phyloP scores from a whole-genome alignment of 2,888 invertebrate genomes.

The Cephus pygmeus region DNA sequence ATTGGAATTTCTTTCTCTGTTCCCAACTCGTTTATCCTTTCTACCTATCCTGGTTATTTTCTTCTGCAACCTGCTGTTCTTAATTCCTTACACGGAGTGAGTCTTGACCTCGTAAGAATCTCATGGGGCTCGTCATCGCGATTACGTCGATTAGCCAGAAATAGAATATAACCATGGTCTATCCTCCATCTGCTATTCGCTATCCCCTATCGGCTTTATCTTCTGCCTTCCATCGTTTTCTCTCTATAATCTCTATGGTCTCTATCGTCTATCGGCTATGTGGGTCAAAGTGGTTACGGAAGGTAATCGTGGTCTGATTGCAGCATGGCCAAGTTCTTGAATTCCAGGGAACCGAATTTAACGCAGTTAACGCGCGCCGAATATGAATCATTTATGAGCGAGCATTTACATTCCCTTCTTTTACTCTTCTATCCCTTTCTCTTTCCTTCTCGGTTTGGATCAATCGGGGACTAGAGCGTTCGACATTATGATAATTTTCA shows the following conservation, averaged over 20 bases:
- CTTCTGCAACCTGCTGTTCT: neutral
- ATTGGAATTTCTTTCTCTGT: neutral
- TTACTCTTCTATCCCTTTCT: neutral
- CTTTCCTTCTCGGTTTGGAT: neutral
- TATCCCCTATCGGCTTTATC: neutral
- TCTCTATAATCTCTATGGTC: constrained; percentile 5
- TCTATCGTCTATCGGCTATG: constrained; percentile 4
- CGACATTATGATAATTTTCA: neutral
- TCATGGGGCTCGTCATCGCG: neutral
- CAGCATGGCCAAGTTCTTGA: neutral
- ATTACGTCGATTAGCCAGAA: neutral
- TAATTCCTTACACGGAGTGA: neutral
- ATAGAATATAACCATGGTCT: neutral
- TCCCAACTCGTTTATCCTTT: neutral
- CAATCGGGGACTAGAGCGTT: neutral
- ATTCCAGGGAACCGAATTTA: neutral
- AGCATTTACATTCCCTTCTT: neutral
- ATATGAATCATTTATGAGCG: constrained; percentile 3
- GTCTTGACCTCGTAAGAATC: neutral
- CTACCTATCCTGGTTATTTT: neutral
- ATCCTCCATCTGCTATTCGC: neutral
- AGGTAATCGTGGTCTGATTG: constrained; percentile 3
- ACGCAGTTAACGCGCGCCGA: constrained; percentile 3
- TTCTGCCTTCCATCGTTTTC: neutral
- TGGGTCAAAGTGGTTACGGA: constrained; percentile 10